Evolutionary conservation across 1,140 invertebrate genomes (phyloP).

Genomic region (Phthorimaea operculella): DNA sequence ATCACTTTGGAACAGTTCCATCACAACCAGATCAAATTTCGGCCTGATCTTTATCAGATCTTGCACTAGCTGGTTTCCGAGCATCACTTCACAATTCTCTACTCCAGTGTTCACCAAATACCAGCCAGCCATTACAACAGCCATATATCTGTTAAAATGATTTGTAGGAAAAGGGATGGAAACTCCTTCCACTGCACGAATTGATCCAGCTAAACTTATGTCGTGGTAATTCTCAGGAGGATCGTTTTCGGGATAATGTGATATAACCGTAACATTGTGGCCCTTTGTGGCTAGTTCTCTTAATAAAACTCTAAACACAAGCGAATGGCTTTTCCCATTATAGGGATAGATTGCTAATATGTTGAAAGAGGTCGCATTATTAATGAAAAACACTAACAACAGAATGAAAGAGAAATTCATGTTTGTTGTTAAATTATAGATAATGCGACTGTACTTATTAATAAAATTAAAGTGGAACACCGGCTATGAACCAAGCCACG

Average conservation of each 20-base stretch:
- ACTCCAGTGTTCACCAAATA: conserved; percentile 28
- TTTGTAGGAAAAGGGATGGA: conserved; percentile 19
- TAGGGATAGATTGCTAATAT: conserved; percentile 77
- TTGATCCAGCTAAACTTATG: conserved; percentile 59
- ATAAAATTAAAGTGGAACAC: no score
- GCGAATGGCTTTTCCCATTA: conserved; percentile 78
- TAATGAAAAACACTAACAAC: conserved; percentile 10
- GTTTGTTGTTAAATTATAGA: conserved; percentile 13
- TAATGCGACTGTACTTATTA: no score
- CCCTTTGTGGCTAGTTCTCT: conserved; percentile 72
- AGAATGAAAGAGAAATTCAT: conserved; percentile 1
- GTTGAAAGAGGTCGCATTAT: conserved; percentile 19
- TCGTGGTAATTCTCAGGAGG: conserved; percentile 70
- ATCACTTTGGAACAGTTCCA: conserved; percentile 77
- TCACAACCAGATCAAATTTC: conserved; percentile 74
- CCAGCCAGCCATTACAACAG: conserved; percentile 22
- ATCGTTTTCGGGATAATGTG: conserved; percentile 70
- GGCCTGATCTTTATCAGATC: conserved; percentile 50
- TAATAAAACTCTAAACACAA: conserved; percentile 74
- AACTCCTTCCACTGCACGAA: conserved; percentile 33
- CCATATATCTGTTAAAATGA: conserved; percentile 25
- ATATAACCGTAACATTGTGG: conserved; percentile 78
- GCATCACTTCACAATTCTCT: conserved; percentile 51
- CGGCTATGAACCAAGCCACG: no score
- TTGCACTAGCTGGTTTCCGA: conserved; percentile 55